Evolutionary conservation across 2,113 vertebrate genomes (phyloP).

Genomic region (Hemibagrus wyckioides): DNA sequence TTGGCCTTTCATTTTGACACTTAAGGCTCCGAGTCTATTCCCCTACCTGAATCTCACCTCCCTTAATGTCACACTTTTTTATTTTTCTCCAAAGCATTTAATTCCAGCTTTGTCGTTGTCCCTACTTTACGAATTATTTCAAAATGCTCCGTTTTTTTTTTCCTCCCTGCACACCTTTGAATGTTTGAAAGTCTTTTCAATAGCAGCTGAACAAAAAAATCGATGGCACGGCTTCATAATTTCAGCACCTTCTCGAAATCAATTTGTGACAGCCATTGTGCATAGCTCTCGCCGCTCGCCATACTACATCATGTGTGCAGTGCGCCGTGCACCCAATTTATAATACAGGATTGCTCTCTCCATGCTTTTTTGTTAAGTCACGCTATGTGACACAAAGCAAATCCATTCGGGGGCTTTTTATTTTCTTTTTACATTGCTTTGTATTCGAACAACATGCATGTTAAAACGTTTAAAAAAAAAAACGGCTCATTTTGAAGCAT

Average conservation of each 20-base stretch:
- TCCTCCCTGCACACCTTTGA: constrained; percentile 35
- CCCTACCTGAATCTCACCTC: constrained; percentile 49
- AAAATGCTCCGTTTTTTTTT: constrained; percentile 63
- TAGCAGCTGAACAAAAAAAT: constrained; percentile 44
- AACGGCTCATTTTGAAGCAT: neutral
- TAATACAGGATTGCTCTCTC: constrained; percentile 33
- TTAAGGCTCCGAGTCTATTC: neutral
- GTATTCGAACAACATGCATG: constrained; percentile 9
- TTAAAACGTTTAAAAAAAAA: constrained; percentile 1
- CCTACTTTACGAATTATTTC: constrained; percentile 56
- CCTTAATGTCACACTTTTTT: constrained; percentile 40
- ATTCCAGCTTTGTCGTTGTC: constrained; percentile 61
- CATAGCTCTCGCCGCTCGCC: constrained; percentile 17
- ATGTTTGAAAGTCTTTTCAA: constrained; percentile 30
- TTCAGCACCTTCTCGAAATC: constrained; percentile 50
- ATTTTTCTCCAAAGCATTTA: constrained; percentile 62
- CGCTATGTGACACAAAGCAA: constrained; percentile 36
- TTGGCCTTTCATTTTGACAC: neutral
- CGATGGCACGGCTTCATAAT: constrained; percentile 49
- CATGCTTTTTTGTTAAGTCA: constrained; percentile 38
- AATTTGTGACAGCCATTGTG: constrained; percentile 41
- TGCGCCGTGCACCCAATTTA: constrained; percentile 31
- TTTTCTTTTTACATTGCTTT: constrained; percentile 6
- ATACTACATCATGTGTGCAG: constrained; percentile 36
- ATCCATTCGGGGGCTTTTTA: constrained; percentile 3